A percentile compares a stretch with the other conserved stretches of the same genome.
These are phyloP conservation scores for Dendroctonus ponderosae DNA, from an alignment of 1,140 invertebrate genomes.

Conservation along the genomic window DNA sequence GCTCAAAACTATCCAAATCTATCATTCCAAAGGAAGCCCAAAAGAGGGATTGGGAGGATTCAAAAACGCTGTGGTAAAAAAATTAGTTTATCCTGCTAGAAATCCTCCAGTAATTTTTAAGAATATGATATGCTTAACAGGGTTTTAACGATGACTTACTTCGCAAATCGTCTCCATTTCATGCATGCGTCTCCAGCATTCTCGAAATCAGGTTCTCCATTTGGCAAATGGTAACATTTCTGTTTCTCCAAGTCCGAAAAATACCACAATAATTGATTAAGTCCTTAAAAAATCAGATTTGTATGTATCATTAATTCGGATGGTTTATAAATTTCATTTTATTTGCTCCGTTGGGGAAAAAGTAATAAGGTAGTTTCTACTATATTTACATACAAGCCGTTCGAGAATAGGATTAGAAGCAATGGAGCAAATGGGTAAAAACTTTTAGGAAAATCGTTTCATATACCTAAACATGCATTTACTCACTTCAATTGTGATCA, in stretches of 20 bases:
- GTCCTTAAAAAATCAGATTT: constrained; percentile 51
- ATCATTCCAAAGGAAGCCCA: constrained; percentile 88
- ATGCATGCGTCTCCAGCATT: constrained; percentile 68
- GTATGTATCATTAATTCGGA: too few relatives aligned
- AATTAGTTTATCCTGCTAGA: neutral
- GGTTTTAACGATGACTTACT: constrained; percentile 48
- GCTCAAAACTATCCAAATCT: constrained; percentile 75
- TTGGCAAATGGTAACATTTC: constrained; percentile 68
- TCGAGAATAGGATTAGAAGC: too few relatives aligned
- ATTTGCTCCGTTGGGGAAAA: too few relatives aligned
- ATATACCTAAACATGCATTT: too few relatives aligned
- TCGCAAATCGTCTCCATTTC: constrained; percentile 73
- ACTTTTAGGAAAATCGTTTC: too few relatives aligned
- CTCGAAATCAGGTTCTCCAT: constrained; percentile 64
- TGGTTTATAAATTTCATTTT: too few relatives aligned
- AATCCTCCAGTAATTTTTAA: too few relatives aligned
- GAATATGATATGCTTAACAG: too few relatives aligned
- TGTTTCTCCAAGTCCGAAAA: constrained; percentile 78
- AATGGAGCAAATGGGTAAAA: too few relatives aligned
- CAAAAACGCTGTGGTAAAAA: constrained; percentile 70
- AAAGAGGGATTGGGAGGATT: constrained; percentile 84
- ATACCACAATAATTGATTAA: constrained; percentile 89
- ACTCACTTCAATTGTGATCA: too few relatives aligned
- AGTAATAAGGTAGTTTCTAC: too few relatives aligned
- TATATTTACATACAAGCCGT: too few relatives aligned